Percentiles rank a stretch among this genome's conserved stretches.
phyloP scores from a whole-genome alignment of 2,797 vertebrate species.

The Propithecus perrieri region DNA sequence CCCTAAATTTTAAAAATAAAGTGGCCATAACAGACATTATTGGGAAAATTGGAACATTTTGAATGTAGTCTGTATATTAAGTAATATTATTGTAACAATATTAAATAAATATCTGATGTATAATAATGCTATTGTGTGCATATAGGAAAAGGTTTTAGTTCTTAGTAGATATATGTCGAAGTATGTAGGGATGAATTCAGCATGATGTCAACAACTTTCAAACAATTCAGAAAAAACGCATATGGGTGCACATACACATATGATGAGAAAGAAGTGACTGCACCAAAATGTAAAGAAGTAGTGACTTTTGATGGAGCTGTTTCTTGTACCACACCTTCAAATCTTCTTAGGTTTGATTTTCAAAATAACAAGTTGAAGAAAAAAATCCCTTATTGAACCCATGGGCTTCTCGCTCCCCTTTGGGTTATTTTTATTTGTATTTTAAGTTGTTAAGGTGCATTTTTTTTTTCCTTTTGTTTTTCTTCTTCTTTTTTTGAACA shows the following conservation, averaged over 20 bases:
- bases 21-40: background rate
- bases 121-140: background rate
- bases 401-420: background rate
- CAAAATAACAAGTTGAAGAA: background rate
- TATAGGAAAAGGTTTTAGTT: background rate
- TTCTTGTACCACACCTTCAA: background rate
- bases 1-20: background rate
- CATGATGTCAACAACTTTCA: background rate
- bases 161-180: background rate
- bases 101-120: background rate
- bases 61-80: background rate
- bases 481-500: background rate
- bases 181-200: background rate
- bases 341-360: conserved; percentile 21
- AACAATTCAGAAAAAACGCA: background rate
- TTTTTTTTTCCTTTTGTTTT: background rate
- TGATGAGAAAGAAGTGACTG: background rate
- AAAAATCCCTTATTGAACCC: background rate
- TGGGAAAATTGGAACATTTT: background rate
- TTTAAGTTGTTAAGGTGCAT: background rate
- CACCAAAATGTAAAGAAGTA: background rate
- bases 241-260: background rate
- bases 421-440: background rate
- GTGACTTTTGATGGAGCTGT: background rate
- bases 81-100: background rate